Conservation (phyloP, 2,797 vertebrate genomes). For the Melanotaenia parkinsoni region DNA sequence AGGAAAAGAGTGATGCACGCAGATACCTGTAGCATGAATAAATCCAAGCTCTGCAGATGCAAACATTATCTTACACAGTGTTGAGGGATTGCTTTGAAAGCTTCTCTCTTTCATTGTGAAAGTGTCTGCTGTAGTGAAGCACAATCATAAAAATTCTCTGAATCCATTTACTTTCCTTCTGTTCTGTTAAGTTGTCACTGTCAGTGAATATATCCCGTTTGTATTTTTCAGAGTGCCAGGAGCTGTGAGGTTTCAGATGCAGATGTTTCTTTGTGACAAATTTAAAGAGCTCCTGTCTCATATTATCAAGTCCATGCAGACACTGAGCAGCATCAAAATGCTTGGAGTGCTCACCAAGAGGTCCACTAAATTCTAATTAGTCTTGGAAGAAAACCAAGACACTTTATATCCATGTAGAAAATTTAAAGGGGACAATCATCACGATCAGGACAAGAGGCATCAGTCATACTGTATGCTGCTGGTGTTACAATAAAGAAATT, state of each 20-base stretch:
- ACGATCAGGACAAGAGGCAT: not conserved
- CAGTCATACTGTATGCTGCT: not conserved
- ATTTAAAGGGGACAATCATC: not conserved
- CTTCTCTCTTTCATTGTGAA: not conserved
- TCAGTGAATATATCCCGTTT: not conserved
- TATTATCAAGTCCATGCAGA: conserved; percentile 27
- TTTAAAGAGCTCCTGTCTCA: conserved; percentile 9
- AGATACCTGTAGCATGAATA: too few relatives aligned
- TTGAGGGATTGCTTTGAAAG: too few relatives aligned
- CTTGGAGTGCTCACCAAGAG: not conserved
- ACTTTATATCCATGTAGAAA: not conserved
- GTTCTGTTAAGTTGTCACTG: not conserved
- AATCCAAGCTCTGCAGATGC: too few relatives aligned
- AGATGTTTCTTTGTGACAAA: not conserved
- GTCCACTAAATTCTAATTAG: conserved; percentile 4
- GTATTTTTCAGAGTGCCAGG: not conserved
- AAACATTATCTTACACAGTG: too few relatives aligned
- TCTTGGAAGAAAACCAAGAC: conserved; percentile 22
- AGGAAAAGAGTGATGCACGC: too few relatives aligned
- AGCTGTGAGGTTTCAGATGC: not conserved
- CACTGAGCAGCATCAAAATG: not conserved
- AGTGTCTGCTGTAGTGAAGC: not conserved
- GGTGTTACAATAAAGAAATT: not conserved
- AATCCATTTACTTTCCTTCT: not conserved
- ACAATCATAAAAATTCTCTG: not conserved